Percentiles rank a stretch among this genome's conserved stretches.
Conservation (phyloP, 2,113 vertebrate genomes). For the Monarcha castaneiventris region DNA sequence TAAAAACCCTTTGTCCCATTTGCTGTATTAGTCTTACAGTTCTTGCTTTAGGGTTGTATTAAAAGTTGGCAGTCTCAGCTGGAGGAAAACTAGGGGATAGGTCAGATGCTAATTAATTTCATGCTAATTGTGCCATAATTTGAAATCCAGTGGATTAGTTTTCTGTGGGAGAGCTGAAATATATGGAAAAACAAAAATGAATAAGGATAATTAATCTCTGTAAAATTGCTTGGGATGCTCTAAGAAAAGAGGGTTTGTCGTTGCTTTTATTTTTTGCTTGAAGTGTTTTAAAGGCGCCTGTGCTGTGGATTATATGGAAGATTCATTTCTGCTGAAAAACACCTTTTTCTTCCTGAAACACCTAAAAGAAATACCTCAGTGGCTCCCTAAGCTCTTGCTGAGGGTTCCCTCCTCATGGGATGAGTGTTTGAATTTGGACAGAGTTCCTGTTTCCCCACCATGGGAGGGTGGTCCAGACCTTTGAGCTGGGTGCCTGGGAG, state of each 20-base stretch:
- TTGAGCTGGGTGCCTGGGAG: background rate
- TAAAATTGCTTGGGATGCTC: constrained; percentile 32
- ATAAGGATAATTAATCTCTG: constrained; percentile 39
- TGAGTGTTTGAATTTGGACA: background rate
- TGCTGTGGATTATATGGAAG: background rate
- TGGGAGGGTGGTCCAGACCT: background rate
- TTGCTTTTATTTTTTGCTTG: background rate
- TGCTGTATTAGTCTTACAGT: constrained; percentile 1
- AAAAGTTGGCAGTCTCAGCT: constrained; percentile 50
- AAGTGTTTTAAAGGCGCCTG: background rate
- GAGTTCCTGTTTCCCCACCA: background rate
- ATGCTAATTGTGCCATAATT: constrained; percentile 59
- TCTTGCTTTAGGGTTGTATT: constrained; percentile 55
- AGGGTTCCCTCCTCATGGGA: background rate
- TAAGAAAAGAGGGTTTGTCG: background rate
- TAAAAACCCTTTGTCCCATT: constrained; percentile 45
- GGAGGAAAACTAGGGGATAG: constrained; percentile 55
- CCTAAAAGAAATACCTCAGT: background rate
- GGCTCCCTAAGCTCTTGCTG: background rate
- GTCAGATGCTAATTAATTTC: constrained; percentile 62
- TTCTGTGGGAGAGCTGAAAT: constrained; percentile 46
- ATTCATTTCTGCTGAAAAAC: background rate
- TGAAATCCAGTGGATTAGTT: constrained; percentile 52
- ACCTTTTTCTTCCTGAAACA: background rate
- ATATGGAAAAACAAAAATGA: constrained; percentile 30